These are phyloP conservation scores for Rhabdophis nuchalis DNA, from an alignment of 2,797 vertebrate genomes.

Conservation along the genomic window DNA sequence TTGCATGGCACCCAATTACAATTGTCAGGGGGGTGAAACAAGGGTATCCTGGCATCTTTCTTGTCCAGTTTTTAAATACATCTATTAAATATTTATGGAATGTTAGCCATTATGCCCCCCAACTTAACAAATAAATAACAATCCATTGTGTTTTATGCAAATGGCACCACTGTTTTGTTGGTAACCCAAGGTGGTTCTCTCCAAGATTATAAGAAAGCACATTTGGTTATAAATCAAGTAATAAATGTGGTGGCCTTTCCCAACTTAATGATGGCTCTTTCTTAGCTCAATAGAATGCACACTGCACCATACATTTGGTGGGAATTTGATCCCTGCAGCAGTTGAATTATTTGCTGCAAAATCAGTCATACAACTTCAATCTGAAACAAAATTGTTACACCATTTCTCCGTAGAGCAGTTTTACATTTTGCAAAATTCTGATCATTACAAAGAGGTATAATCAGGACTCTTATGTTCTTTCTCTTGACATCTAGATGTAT, in stretches of 20 bases:
- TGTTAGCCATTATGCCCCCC: not conserved
- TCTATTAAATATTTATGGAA: not conserved
- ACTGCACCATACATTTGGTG: not conserved
- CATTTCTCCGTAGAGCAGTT: not conserved
- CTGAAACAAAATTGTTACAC: not conserved
- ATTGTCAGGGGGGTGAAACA: not conserved
- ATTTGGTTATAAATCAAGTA: not conserved
- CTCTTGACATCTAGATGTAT: not conserved
- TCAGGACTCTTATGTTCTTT: not conserved
- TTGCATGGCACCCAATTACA: not conserved
- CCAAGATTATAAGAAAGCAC: not conserved
- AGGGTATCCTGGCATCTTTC: not conserved
- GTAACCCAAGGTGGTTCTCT: not conserved
- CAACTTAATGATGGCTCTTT: not conserved
- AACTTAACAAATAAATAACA: not conserved
- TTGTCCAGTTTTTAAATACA: not conserved
- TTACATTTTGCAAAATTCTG: not conserved
- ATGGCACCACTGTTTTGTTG: not conserved
- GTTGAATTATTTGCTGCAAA: not conserved
- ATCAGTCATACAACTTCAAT: not conserved
- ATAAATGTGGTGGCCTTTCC: not conserved
- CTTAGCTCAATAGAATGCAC: not conserved
- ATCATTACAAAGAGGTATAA: not conserved
- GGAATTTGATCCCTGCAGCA: not conserved
- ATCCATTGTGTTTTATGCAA: not conserved